These are phyloP conservation scores for Anoplophora glabripennis DNA, from an alignment of 1,140 invertebrate species.

Conservation along the genomic window DNA sequence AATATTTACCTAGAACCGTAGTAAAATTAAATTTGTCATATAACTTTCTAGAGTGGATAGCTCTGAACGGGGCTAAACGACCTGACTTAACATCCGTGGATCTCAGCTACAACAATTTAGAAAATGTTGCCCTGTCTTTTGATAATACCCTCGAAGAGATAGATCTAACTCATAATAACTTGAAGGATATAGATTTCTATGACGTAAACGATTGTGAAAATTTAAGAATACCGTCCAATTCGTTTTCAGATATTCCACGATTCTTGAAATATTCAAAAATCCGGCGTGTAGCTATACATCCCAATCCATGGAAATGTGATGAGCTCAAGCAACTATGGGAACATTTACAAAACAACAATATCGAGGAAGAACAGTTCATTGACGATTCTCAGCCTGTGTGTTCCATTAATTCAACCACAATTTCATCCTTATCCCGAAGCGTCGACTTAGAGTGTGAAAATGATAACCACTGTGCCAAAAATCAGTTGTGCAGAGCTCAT, in stretches of 20 bases:
- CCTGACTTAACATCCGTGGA: neutral
- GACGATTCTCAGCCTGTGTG: no score
- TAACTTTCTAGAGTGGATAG: neutral
- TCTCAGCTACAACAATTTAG: neutral
- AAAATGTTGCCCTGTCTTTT: slow-evolving; percentile 1
- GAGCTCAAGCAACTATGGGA: neutral
- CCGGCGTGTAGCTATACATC: neutral
- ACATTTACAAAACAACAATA: neutral
- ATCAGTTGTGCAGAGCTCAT: no score
- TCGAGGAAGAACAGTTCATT: no score
- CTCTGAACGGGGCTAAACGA: neutral
- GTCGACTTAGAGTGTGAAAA: no score
- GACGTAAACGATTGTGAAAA: neutral
- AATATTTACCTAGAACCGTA: neutral
- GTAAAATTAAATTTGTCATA: neutral
- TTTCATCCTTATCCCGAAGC: no score
- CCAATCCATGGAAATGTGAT: slow-evolving; percentile 2
- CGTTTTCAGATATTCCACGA: neutral
- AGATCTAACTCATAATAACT: neutral
- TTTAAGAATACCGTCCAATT: neutral
- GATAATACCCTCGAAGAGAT: neutral
- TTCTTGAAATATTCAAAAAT: neutral
- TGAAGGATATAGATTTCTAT: neutral
- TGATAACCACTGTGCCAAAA: no score
- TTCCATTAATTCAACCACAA: no score